Evolutionary conservation across 2,888 invertebrate genomes (phyloP), one percentile per base, ranked within the genome.

Genomic region (Tanytarsus gracilentus): DNA sequence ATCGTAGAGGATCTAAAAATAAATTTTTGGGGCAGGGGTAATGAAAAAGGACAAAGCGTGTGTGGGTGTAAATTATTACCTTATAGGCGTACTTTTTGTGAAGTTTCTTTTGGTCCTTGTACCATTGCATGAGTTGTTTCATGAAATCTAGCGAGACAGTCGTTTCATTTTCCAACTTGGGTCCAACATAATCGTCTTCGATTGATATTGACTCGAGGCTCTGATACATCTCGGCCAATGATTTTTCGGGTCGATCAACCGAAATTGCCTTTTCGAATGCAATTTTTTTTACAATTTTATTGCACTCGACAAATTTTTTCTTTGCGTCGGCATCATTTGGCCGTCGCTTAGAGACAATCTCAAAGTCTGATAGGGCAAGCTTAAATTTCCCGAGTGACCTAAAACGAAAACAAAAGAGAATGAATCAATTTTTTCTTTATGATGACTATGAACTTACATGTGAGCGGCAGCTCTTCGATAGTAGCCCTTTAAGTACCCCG

Each of bases 181-280:
- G 99, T 27, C 99, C 99, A 53, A 78, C 80, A 69, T 99, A 99
- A 69, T 90, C 89, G 69, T 90, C 89, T 77, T 98, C 98, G 69
- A 99, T 91, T 14, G 84, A 83, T 85, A 97, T 95, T 65, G 84
- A 80, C 68, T 96, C 94, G 67, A 96, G 77, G 75, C 96, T 86
- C 67, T 92, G 71, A 65, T 69, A 88, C 64, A 84, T 82, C 69
- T 96, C 94, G 0, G 93, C 86, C 66, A 97, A 83, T 67, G 85
- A 86, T 66, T 87, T 88, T 69, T 88, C 88, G 52, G 83, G 84
- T 66, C 91, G 89, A 67, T 98, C 95, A 1, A 92, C 88, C 1
- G 96, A 85, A 68, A 99, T 99, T 9, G 99, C 99, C 72, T 90
- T 91, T 72, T 96, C 93, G 75, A 99, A 99, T 7, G 96, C 95